A percentile compares a stretch with the other conserved stretches of the same genome.
Evolutionary conservation across 1,140 invertebrate genomes (phyloP).

Genomic region (Trigoniulus corallinus): DNA sequence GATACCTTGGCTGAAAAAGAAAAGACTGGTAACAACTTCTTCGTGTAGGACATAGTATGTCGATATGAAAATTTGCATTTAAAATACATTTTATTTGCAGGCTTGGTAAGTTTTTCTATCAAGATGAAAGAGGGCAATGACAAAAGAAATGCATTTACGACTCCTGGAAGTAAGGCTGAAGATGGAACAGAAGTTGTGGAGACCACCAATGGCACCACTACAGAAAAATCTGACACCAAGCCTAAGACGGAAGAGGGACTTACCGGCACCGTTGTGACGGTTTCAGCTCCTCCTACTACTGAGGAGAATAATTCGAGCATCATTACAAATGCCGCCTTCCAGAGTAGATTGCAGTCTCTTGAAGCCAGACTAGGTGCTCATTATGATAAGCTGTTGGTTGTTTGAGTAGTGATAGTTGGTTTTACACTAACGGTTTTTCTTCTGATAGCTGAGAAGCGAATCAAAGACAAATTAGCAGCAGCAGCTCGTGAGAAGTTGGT

Average conservation of each 20-base stretch:
- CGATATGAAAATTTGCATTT: neutral
- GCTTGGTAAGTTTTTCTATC: constrained; percentile 26
- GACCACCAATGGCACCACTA: constrained; percentile 7
- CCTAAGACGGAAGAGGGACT: constrained; percentile 6
- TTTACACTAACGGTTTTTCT: neutral
- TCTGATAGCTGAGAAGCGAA: constrained; percentile 4
- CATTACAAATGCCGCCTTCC: too few relatives aligned
- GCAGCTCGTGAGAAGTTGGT: constrained; percentile 40
- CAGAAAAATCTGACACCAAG: constrained; percentile 13
- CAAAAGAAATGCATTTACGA: constrained; percentile 18
- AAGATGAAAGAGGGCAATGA: constrained; percentile 24
- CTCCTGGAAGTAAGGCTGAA: constrained; percentile 11
- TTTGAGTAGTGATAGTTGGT: neutral
- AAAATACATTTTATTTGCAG: constrained; percentile 9
- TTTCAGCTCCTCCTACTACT: neutral
- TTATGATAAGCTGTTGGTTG: neutral
- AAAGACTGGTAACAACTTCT: constrained; percentile 10
- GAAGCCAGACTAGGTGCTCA: too few relatives aligned
- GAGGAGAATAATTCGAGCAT: constrained; percentile 5
- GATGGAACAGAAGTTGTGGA: constrained; percentile 9
- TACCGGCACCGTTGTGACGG: neutral
- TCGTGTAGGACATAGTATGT: neutral
- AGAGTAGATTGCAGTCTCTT: too few relatives aligned
- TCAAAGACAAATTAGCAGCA: constrained; percentile 42
- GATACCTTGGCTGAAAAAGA: constrained; percentile 10